Evolutionary conservation across 2,888 invertebrate species (phyloP).

Genomic region (Ceratothoa steindachneri): DNA sequence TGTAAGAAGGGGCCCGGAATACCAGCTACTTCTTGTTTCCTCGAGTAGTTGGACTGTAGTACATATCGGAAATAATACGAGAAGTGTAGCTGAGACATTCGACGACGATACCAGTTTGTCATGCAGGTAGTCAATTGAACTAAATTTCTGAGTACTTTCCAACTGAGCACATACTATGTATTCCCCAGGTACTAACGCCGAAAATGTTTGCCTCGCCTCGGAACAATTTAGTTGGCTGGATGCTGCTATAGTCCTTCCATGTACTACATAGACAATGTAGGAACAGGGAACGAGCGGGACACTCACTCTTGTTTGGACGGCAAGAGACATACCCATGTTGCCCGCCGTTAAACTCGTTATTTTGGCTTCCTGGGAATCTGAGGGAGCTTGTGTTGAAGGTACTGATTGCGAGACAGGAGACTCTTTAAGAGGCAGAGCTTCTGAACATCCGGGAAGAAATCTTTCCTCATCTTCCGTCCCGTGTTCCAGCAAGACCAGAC

Average conservation of each 20-base stretch:
- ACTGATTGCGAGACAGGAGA: constrained; percentile 18
- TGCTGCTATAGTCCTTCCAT: constrained; percentile 20
- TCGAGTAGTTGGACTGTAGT: constrained; percentile 17
- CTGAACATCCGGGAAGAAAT: constrained; percentile 65
- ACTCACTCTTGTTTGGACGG: constrained; percentile 39
- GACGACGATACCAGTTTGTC: constrained; percentile 21
- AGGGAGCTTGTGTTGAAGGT: constrained; percentile 16
- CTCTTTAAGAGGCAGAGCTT: constrained; percentile 49
- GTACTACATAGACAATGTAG: constrained; percentile 35
- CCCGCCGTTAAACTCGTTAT: constrained; percentile 42
- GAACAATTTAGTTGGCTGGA: constrained; percentile 40
- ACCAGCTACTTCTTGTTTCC: neutral
- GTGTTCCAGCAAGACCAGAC: constrained; percentile 62
- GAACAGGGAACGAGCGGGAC: constrained; percentile 24
- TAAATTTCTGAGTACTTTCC: neutral
- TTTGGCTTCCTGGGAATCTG: constrained; percentile 20
- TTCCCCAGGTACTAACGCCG: constrained; percentile 22
- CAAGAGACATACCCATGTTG: constrained; percentile 30
- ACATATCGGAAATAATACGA: constrained; percentile 34
- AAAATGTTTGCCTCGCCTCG: constrained; percentile 34
- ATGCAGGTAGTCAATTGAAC: constrained; percentile 18
- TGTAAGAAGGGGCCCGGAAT: constrained; percentile 35
- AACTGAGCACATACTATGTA: constrained; percentile 38
- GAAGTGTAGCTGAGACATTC: constrained; percentile 27
- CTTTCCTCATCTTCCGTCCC: constrained; percentile 61